These are phyloP conservation scores for Pterostichus niger DNA, from an alignment of 2,888 invertebrate species.

Conservation along the genomic window DNA sequence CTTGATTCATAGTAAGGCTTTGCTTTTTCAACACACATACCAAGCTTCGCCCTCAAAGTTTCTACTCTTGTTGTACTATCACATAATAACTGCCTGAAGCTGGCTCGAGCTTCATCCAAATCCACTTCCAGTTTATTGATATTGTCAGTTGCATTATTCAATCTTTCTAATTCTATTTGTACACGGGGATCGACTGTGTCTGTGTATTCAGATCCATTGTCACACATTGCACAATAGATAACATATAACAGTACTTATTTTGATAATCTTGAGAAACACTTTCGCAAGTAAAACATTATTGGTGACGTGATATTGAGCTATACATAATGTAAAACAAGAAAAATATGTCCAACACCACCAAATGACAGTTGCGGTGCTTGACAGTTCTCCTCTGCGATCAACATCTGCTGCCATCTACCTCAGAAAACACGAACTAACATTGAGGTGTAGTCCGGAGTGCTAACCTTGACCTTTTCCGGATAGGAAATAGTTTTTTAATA, in stretches of 20 bases:
- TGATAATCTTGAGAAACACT: constrained; percentile 25
- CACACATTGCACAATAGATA: constrained; percentile 77
- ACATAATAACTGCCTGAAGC: constrained; percentile 89
- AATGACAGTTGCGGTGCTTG: constrained; percentile 57
- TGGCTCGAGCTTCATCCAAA: constrained; percentile 91
- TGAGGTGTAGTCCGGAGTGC: constrained; percentile 11
- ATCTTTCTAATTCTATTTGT: constrained; percentile 92
- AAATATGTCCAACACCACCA: constrained; percentile 22
- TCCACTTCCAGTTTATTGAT: constrained; percentile 95
- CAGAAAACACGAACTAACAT: not conserved
- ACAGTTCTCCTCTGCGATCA: constrained; percentile 10
- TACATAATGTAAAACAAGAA: constrained; percentile 48
- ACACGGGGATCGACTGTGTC: constrained; percentile 91
- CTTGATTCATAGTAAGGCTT: constrained; percentile 94
- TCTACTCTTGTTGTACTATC: constrained; percentile 92
- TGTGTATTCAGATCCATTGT: constrained; percentile 81
- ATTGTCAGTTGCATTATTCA: constrained; percentile 95
- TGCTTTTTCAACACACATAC: constrained; percentile 91
- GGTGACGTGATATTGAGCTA: constrained; percentile 26
- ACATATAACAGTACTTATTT: constrained; percentile 64
- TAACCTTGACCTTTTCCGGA: constrained; percentile 41
- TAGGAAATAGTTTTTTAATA: not conserved
- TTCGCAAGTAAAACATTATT: constrained; percentile 51
- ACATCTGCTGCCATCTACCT: constrained; percentile 29
- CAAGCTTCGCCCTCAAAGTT: constrained; percentile 88